These are phyloP conservation scores for Lamellibrachia satsuma DNA, from an alignment of 2,888 invertebrate genomes.

Conservation along the genomic window DNA sequence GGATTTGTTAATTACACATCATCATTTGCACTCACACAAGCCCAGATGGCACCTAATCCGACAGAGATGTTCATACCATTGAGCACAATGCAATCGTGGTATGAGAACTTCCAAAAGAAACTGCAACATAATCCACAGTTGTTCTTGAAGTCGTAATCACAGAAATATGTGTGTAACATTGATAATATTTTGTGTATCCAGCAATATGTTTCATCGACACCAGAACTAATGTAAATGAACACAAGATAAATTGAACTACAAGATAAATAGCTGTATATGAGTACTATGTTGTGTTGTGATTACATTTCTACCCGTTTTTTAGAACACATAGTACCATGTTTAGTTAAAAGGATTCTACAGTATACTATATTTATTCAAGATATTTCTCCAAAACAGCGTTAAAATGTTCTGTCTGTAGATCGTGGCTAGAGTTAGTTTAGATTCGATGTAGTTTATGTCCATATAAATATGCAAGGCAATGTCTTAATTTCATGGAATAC, in stretches of 20 bases:
- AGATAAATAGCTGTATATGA: not conserved
- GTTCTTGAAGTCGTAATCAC: slow-evolving; percentile 76
- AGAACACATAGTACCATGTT: not conserved
- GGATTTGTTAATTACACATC: slow-evolving; percentile 91
- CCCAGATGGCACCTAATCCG: slow-evolving; percentile 82
- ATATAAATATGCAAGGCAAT: not conserved
- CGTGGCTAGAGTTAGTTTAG: not conserved
- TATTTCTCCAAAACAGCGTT: too few species aligned
- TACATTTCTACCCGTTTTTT: not conserved
- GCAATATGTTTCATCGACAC: not conserved
- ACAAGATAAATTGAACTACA: not conserved
- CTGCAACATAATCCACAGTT: slow-evolving; percentile 88
- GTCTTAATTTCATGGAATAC: not conserved
- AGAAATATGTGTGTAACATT: not conserved
- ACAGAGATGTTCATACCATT: slow-evolving; percentile 87
- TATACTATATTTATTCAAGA: too few species aligned
- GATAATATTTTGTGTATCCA: not conserved
- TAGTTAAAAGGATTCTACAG: too few species aligned
- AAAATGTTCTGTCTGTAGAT: not conserved
- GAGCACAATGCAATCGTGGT: slow-evolving; percentile 90
- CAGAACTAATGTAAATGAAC: not conserved
- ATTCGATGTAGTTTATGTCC: not conserved
- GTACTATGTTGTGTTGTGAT: not conserved
- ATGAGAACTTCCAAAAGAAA: slow-evolving; percentile 87
- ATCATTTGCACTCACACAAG: slow-evolving; percentile 85